Conservation (phyloP, 2,797 vertebrate species). For the Heterohyrax brucei region DNA sequence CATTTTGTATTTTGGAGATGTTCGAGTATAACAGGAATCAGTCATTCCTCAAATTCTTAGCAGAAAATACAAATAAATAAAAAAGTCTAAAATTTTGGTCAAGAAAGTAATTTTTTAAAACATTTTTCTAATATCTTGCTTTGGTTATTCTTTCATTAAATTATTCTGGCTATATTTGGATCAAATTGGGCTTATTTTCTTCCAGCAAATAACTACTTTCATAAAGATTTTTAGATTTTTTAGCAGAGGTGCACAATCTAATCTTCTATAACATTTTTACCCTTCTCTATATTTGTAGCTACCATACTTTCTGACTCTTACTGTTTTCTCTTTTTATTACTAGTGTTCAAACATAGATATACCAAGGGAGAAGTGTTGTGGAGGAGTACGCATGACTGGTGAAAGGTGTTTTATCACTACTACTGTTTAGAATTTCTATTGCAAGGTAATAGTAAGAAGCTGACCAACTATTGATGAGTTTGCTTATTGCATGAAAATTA, state of each 20-base stretch:
- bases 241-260: neutral
- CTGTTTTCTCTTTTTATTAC: neutral
- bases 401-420: neutral
- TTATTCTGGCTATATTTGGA: neutral
- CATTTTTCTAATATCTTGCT: neutral
- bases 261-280: neutral
- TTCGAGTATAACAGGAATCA: neutral
- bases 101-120: neutral
- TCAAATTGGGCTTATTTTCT: neutral
- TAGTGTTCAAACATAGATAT: neutral
- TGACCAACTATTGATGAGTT: neutral
- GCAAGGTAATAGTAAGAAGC: neutral
- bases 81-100: neutral
- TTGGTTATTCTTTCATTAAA: neutral
- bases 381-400: neutral
- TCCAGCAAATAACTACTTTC: neutral
- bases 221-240: neutral
- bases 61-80: neutral
- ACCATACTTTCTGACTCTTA: neutral
- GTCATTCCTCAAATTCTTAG: neutral
- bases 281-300: neutral
- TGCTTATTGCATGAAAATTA: neutral
- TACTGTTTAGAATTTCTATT: neutral
- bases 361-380: neutral
- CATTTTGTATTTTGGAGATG: neutral